Conservation (phyloP, 2,113 vertebrate genomes). For the Carollia perspicillata region DNA sequence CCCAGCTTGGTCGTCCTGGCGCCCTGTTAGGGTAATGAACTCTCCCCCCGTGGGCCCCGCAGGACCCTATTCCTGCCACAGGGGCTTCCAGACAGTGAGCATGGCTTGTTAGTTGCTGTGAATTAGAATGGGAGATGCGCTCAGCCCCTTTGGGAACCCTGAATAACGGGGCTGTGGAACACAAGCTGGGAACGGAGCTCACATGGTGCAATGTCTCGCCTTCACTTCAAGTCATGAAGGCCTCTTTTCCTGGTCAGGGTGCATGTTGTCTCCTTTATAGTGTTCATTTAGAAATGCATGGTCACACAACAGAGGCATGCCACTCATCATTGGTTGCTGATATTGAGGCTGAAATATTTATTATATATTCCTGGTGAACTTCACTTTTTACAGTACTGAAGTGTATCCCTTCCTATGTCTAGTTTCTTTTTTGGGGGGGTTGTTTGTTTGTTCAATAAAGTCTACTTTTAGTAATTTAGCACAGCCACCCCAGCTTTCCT, state of each 20-base stretch:
- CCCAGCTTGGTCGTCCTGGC: too few species aligned
- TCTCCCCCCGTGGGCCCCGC: not conserved
- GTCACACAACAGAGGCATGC: not conserved
- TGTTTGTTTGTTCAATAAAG: not conserved
- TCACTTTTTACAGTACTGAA: not conserved
- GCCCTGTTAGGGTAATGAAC: not conserved
- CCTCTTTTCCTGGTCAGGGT: not conserved
- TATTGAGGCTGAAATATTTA: not conserved
- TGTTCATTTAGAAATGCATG: not conserved
- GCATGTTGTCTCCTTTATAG: not conserved
- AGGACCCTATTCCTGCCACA: not conserved
- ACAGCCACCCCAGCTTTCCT: not conserved
- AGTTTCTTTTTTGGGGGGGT: not conserved
- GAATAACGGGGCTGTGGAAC: not conserved
- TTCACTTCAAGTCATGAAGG: not conserved
- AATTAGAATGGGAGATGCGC: not conserved
- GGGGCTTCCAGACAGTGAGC: not conserved
- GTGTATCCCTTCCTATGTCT: not conserved
- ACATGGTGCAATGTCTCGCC: not conserved
- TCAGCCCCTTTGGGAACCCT: not conserved
- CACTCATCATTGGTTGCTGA: not conserved
- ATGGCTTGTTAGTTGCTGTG: not conserved
- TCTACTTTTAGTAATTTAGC: not conserved
- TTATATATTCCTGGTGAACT: not conserved
- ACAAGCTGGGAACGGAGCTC: not conserved